Evolutionary conservation across 2,888 invertebrate genomes (phyloP).

Genomic region (Junonia oenone): DNA sequence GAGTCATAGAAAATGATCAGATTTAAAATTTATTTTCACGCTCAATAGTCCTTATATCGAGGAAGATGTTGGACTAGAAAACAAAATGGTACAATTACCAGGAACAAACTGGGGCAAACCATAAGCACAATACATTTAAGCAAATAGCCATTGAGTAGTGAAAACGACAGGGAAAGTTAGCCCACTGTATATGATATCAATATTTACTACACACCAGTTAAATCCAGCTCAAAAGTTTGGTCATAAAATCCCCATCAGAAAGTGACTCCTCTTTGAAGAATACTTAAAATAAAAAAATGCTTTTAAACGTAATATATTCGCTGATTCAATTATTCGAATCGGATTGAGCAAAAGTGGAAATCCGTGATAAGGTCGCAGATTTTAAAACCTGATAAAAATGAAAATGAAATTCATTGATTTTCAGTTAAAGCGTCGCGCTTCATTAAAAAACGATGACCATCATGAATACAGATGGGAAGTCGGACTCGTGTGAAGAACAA

Average conservation of each 20-base stretch:
- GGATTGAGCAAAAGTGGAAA: background rate
- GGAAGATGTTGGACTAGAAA: no score
- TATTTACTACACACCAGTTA: no score
- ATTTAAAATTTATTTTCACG: no score
- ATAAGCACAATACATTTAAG: no score
- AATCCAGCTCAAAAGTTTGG: background rate
- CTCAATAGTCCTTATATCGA: no score
- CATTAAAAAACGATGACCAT: background rate
- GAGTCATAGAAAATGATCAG: no score
- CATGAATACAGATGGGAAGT: background rate
- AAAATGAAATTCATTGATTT: slow-evolving; percentile 4
- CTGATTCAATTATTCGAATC: background rate
- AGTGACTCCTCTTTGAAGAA: background rate
- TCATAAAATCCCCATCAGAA: background rate
- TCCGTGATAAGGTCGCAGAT: background rate
- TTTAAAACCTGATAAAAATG: background rate
- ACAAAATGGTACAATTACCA: no score
- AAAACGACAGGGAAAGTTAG: no score
- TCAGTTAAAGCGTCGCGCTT: background rate
- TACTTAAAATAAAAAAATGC: background rate
- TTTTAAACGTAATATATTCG: background rate
- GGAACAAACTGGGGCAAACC: no score
- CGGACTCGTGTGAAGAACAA: background rate
- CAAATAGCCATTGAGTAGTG: no score
- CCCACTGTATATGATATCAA: no score